A percentile compares a stretch with the other conserved stretches of the same genome.
Evolutionary conservation across 2,888 invertebrate genomes (phyloP).

Genomic region (Doris montereyensis): DNA sequence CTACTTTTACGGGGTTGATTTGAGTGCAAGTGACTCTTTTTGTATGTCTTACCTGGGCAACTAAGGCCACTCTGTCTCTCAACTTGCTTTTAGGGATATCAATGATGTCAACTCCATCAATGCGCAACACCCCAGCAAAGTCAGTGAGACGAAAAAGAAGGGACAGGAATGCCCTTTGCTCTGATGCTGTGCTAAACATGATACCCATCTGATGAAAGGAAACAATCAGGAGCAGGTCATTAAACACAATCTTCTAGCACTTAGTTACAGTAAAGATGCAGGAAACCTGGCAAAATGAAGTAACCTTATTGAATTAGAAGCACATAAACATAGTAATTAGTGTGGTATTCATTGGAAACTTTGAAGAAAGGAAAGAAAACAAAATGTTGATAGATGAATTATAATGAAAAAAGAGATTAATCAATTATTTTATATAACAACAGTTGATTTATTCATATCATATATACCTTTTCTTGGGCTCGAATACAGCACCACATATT

Average conservation of each 20-base stretch:
- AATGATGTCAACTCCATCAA: conserved; percentile 57
- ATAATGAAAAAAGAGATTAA: background rate
- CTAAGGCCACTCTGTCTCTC: conserved; percentile 51
- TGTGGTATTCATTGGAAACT: background rate
- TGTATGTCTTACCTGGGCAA: conserved; percentile 52
- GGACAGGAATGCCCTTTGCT: conserved; percentile 51
- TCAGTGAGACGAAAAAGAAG: conserved; percentile 51
- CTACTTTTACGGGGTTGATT: background rate
- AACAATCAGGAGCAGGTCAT: too few species aligned
- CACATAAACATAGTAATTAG: background rate
- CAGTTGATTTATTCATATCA: too few species aligned
- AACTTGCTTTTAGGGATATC: conserved; percentile 49
- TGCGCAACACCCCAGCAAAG: conserved; percentile 50
- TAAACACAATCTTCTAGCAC: too few species aligned
- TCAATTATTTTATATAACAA: background rate
- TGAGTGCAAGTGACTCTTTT: too few species aligned
- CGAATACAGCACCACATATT: conserved; percentile 59
- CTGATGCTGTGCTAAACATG: conserved; percentile 51
- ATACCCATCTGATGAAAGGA: conserved; percentile 61
- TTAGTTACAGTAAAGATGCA: too few species aligned
- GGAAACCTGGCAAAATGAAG: too few species aligned
- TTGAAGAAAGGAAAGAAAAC: background rate
- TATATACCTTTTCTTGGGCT: conserved; percentile 55
- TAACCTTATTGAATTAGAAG: too few species aligned
- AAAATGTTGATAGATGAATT: background rate